Conservation (phyloP, 37 sponge, comb jelly and placozoan species). For the Crambe crambe region DNA sequence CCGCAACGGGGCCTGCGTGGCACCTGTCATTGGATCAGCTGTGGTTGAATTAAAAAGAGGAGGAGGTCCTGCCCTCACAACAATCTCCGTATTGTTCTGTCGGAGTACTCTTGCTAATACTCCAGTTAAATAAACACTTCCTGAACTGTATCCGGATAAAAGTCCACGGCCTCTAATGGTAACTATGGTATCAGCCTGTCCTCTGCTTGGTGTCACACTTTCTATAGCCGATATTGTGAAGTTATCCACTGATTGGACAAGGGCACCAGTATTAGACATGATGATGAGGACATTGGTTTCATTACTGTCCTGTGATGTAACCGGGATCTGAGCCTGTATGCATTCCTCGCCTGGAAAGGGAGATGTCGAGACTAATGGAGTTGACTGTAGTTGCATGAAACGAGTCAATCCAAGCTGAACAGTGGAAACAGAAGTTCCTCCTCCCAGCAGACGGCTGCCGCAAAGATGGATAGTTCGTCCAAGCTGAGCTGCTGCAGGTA, state of each 20-base stretch:
- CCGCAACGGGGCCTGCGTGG: not conserved
- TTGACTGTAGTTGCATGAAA: not conserved
- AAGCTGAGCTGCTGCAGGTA: constrained; percentile 51
- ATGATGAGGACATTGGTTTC: not conserved
- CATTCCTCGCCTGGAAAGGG: constrained; percentile 26
- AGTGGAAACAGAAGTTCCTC: constrained; percentile 24
- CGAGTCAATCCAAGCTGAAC: constrained; percentile 17
- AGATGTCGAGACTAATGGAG: not conserved
- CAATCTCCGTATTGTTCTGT: not conserved
- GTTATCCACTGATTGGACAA: constrained; percentile 17
- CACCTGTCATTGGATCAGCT: not conserved
- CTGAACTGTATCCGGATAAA: constrained; percentile 43
- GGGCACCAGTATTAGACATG: constrained; percentile 59
- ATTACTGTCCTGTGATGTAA: not conserved
- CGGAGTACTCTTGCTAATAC: constrained; percentile 27
- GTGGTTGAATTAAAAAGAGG: not conserved
- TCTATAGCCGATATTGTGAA: constrained; percentile 49
- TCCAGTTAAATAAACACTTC: constrained; percentile 37
- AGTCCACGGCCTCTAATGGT: constrained; percentile 60
- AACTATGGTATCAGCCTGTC: constrained; percentile 72
- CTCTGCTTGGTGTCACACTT: constrained; percentile 35
- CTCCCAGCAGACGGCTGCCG: constrained; percentile 54
- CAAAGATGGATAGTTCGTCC: constrained; percentile 27
- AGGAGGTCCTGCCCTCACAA: constrained; percentile 24
- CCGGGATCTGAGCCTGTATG: constrained; percentile 31